These are phyloP conservation scores for Dinomys branickii DNA, from an alignment of 2,113 vertebrate species.

Conservation along the genomic window DNA sequence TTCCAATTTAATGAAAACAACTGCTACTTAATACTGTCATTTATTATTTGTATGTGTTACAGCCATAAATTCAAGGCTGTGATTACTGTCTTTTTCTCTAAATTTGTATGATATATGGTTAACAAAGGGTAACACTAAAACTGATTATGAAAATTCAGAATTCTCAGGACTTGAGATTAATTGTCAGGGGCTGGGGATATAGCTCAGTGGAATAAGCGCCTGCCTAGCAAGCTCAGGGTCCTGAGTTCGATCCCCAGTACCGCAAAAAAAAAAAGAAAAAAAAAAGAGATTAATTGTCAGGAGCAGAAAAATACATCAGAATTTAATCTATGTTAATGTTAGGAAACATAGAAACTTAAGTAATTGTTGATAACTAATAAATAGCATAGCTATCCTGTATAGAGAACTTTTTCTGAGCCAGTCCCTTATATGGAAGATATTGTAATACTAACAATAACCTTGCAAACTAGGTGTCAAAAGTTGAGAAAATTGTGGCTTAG, in stretches of 20 bases:
- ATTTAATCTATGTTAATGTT: neutral
- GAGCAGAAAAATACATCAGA: neutral
- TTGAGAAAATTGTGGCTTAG: neutral
- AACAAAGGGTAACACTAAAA: neutral
- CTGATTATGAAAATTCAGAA: neutral
- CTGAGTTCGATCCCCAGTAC: too few relatives aligned
- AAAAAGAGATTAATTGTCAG: constrained; percentile 7
- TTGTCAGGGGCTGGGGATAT: constrained; percentile 13
- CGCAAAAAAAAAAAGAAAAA: too few relatives aligned
- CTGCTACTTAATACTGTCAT: neutral
- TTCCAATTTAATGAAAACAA: constrained; percentile 31
- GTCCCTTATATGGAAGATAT: neutral
- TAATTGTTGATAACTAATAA: neutral
- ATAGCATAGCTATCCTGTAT: neutral
- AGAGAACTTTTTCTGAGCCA: neutral
- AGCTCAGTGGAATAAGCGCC: too few relatives aligned
- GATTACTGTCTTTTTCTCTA: neutral
- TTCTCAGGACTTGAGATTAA: neutral
- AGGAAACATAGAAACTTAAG: neutral
- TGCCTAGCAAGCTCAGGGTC: too few relatives aligned
- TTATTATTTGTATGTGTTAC: constrained; percentile 2
- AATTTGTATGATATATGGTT: neutral
- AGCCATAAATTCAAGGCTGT: neutral
- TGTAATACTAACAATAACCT: neutral
- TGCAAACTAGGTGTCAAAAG: neutral